Conservation (phyloP, 2,113 vertebrate species). For the Rhinolophus ferrumequinum region DNA sequence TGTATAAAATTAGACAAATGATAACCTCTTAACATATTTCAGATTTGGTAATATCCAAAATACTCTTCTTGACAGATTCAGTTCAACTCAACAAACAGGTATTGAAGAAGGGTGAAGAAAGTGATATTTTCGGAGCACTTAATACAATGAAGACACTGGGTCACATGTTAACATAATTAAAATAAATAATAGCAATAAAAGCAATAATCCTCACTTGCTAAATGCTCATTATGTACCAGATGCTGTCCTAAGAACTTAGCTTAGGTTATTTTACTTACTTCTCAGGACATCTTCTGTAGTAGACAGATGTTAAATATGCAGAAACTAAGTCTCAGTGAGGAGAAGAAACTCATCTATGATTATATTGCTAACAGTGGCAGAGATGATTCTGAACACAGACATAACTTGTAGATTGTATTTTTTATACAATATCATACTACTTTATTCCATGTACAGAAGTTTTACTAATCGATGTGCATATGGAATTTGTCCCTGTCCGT, state of each 20-base stretch:
- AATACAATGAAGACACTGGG: background rate
- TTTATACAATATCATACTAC: background rate
- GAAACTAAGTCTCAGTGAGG: background rate
- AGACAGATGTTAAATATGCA: background rate
- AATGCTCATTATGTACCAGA: background rate
- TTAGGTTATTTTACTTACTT: background rate
- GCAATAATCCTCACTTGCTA: background rate
- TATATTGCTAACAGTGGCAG: background rate
- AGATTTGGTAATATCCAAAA: background rate
- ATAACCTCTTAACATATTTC: background rate
- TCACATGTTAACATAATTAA: background rate
- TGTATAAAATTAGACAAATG: background rate
- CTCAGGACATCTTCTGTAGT: background rate
- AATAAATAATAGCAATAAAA: background rate
- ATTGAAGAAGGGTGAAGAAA: background rate
- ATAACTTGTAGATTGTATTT: background rate
- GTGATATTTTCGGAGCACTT: background rate
- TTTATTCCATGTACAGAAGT: background rate
- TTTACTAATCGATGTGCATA: background rate
- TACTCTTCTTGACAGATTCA: background rate
- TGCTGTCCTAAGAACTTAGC: background rate
- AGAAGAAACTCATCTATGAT: background rate
- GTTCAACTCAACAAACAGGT: background rate
- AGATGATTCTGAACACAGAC: background rate
- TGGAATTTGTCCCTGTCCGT: background rate